Conservation (phyloP, 2,888 invertebrate genomes). For the Salpingus planirostris region DNA sequence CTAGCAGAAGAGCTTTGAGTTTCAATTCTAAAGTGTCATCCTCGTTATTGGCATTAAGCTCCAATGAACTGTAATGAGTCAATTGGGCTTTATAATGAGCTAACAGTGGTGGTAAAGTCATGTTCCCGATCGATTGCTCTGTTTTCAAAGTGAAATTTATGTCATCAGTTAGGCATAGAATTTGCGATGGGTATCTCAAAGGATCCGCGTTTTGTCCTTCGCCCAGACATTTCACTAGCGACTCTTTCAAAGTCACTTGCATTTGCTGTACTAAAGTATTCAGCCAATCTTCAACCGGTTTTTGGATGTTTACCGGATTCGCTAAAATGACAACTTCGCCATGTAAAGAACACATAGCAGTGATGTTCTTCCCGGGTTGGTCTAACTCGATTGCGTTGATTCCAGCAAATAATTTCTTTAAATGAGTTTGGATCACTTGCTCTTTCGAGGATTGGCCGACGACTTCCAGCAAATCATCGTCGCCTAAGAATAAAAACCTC, state of each 20-base stretch:
- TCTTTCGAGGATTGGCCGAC: constrained; percentile 88
- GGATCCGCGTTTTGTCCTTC: constrained; percentile 51
- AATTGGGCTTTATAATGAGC: constrained; percentile 45
- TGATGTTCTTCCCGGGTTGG: constrained; percentile 41
- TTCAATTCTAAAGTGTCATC: constrained; percentile 54
- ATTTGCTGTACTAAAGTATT: constrained; percentile 74
- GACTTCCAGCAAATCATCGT: constrained; percentile 94
- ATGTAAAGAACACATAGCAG: constrained; percentile 64
- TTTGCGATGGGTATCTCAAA: constrained; percentile 62
- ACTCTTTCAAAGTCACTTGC: constrained; percentile 62
- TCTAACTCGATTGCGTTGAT: constrained; percentile 67
- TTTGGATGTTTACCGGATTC: constrained; percentile 60
- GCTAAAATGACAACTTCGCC: constrained; percentile 64
- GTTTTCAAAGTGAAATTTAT: constrained; percentile 77
- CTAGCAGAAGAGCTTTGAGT: constrained; percentile 84
- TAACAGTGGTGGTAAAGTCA: constrained; percentile 49
- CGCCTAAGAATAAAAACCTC: constrained; percentile 92
- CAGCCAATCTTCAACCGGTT: constrained; percentile 75
- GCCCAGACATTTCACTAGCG: constrained; percentile 51
- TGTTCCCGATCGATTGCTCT: constrained; percentile 68
- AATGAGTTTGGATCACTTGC: constrained; percentile 82
- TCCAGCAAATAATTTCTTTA: constrained; percentile 94
- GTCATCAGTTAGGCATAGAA: constrained; percentile 76
- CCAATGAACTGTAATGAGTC: constrained; percentile 44
- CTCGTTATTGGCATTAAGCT: constrained; percentile 29